Percentiles rank a stretch among this genome's conserved stretches.
These are phyloP conservation scores for Erpetoichthys calabaricus DNA, from an alignment of 2,797 vertebrate genomes.

Conservation along the genomic window DNA sequence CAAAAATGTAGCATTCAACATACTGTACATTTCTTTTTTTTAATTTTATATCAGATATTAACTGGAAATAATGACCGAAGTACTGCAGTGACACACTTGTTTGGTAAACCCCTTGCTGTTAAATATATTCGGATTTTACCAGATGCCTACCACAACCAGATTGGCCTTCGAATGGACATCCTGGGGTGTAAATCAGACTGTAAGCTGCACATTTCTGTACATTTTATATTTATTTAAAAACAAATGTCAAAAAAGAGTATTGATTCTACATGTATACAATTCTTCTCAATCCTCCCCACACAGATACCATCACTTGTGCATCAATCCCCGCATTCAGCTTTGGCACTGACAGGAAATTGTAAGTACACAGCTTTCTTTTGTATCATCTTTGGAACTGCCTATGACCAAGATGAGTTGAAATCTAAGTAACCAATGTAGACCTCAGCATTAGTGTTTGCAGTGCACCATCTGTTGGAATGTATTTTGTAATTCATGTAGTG, in stretches of 20 bases:
- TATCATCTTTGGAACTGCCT: too few relatives aligned
- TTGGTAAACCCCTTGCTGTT: conserved; percentile 45
- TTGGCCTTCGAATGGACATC: conserved; percentile 50
- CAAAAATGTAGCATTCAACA: too few relatives aligned
- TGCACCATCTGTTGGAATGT: too few relatives aligned
- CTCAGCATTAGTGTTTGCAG: too few relatives aligned
- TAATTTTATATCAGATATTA: conserved; percentile 27
- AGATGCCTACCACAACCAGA: conserved; percentile 28
- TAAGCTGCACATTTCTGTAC: conserved; percentile 19
- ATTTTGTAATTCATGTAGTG: too few relatives aligned
- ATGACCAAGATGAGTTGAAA: too few relatives aligned
- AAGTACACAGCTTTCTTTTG: conserved; percentile 16
- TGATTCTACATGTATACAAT: not conserved
- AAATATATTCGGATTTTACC: conserved; percentile 41
- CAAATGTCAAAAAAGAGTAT: not conserved
- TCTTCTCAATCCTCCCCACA: too few relatives aligned
- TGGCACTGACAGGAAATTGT: conserved; percentile 38
- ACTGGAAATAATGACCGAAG: conserved; percentile 37
- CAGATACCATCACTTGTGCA: conserved; percentile 48
- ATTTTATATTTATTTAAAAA: too few relatives aligned
- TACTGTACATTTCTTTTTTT: too few relatives aligned
- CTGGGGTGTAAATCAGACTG: conserved; percentile 53
- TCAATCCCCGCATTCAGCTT: conserved; percentile 33
- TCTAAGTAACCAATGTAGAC: too few relatives aligned
- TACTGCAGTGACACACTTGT: conserved; percentile 38